Conservation (phyloP, 2,797 vertebrate genomes). For the Liasis olivaceus region DNA sequence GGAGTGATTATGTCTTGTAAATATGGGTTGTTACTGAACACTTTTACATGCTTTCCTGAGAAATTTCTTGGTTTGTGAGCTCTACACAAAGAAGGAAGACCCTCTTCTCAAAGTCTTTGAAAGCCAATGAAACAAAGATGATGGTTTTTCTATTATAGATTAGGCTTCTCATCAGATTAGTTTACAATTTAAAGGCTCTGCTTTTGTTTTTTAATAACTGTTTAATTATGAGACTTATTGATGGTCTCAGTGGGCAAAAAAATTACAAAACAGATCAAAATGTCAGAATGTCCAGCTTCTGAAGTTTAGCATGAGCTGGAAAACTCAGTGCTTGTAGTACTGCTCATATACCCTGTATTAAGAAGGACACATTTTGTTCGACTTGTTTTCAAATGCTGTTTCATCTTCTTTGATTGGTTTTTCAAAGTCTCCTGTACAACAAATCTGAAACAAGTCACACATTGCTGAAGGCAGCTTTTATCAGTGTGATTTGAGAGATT, state of each 20-base stretch:
- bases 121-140: conserved; percentile 12
- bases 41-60: conserved; percentile 22
- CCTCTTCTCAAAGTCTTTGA: conserved; percentile 13
- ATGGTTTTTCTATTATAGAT: conserved; percentile 2
- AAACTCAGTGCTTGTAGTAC: conserved; percentile 41
- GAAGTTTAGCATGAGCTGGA: conserved; percentile 35
- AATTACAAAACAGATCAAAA: conserved; percentile 40
- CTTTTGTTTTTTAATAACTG: conserved; percentile 31
- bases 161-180: conserved; percentile 21
- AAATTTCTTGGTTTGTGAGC: conserved; percentile 26
- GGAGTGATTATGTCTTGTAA: conserved; percentile 25
- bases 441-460: not conserved
- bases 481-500: not conserved
- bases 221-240: conserved; percentile 32
- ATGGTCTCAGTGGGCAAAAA: conserved; percentile 45
- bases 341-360: not conserved
- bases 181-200: conserved; percentile 35
- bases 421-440: not conserved
- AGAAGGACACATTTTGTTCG: not conserved
- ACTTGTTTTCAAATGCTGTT: not conserved
- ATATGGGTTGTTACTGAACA: conserved; percentile 39
- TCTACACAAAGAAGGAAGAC: conserved; percentile 7
- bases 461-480: not conserved
- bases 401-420: not conserved
- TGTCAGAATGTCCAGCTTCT: conserved; percentile 20